A percentile compares a stretch with the other conserved stretches of the same genome.
Evolutionary conservation across 2,888 invertebrate species (phyloP).

Genomic region (Lithophane leautieri): DNA sequence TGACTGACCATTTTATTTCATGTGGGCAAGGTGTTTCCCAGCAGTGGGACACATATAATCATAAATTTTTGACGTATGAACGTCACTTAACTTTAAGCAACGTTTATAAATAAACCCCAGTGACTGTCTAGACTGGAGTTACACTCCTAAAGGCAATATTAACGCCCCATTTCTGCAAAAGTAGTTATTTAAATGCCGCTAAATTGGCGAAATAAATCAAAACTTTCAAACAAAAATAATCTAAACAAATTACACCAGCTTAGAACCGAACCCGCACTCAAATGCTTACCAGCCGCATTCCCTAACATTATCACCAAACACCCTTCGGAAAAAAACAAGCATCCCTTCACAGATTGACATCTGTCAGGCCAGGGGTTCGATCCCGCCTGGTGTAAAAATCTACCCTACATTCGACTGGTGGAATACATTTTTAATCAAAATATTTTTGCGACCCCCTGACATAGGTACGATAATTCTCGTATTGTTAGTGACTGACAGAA

Average conservation of each 20-base stretch:
- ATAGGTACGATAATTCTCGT: constrained; percentile 81
- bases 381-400: constrained; percentile 59
- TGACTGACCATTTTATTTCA: constrained; percentile 11
- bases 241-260: constrained; percentile 59
- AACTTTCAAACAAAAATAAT: constrained; percentile 40
- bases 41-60: neutral
- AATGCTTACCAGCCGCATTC: constrained; percentile 55
- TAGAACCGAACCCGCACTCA: constrained; percentile 58
- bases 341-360: constrained; percentile 86
- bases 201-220: constrained; percentile 4
- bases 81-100: no score
- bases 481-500: constrained; percentile 83
- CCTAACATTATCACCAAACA: constrained; percentile 56
- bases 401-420: constrained; percentile 80
- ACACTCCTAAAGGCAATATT: no score
- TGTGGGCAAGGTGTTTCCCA: neutral
- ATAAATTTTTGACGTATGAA: no score
- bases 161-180: neutral
- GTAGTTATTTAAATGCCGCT: neutral
- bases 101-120: no score
- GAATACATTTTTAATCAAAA: constrained; percentile 90
- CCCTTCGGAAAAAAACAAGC: constrained; percentile 61
- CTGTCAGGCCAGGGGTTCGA: constrained; percentile 80
- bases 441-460: constrained; percentile 81
- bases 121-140: accelerated